Evolutionary conservation across 2,797 vertebrate genomes (phyloP).

Genomic region (Arremon brunneinucha): DNA sequence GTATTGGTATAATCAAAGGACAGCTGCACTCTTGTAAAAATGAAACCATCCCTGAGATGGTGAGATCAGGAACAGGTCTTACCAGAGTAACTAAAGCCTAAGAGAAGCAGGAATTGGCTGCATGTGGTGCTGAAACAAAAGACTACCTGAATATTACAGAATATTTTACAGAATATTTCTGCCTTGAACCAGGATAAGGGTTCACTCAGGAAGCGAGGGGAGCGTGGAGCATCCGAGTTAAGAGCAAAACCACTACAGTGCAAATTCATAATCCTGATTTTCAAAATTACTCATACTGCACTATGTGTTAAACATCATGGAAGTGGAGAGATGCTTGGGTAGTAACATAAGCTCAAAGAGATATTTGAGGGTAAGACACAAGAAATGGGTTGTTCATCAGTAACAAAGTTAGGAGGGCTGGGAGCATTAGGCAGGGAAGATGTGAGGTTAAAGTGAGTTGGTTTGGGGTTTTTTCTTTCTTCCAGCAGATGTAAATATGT

Average conservation of each 20-base stretch:
- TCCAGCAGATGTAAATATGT: neutral
- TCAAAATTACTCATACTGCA: neutral
- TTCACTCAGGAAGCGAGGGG: neutral
- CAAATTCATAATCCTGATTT: neutral
- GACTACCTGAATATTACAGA: neutral
- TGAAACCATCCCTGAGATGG: neutral
- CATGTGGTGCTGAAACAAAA: neutral
- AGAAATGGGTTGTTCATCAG: neutral
- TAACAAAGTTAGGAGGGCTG: neutral
- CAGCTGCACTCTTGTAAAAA: neutral
- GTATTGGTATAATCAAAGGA: neutral
- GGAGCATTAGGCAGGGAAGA: rapidly evolving
- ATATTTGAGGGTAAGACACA: neutral
- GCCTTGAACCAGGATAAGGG: neutral
- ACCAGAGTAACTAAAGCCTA: neutral
- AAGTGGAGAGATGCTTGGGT: neutral
- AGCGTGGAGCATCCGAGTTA: neutral
- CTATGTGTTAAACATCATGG: neutral
- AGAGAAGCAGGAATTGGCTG: neutral
- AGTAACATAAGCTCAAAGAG: neutral
- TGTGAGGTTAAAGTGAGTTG: neutral
- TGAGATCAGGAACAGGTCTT: neutral
- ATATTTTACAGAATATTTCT: neutral
- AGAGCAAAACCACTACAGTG: rapidly evolving
- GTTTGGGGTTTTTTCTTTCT: neutral